These are phyloP conservation scores for Hylaea fasciaria DNA, from an alignment of 2,888 invertebrate species.

Conservation along the genomic window DNA sequence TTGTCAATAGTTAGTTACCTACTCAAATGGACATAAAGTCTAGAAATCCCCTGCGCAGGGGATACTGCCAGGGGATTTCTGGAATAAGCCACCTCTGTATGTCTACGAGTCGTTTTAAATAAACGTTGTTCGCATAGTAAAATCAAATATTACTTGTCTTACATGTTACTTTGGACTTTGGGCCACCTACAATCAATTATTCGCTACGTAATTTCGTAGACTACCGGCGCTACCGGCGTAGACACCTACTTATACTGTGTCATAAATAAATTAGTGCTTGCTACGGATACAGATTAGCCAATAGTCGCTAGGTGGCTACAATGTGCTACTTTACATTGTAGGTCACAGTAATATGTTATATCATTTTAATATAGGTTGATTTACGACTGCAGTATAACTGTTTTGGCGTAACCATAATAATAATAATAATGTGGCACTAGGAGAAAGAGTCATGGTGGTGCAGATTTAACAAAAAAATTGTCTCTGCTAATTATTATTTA, in stretches of 20 bases:
- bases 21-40: too few species aligned
- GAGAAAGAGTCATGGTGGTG: too few species aligned
- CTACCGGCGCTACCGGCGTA: constrained; percentile 8
- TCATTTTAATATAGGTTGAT: background rate
- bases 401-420: too few species aligned
- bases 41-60: too few species aligned
- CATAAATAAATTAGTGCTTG: constrained; percentile 18
- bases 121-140: background rate
- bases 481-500: too few species aligned
- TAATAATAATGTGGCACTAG: background rate
- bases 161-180: too few species aligned
- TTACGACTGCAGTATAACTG: background rate
- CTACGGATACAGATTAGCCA: constrained; percentile 14
- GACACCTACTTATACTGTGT: constrained; percentile 8
- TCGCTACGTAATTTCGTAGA: constrained; percentile 21
- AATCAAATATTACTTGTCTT: background rate
- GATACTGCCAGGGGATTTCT: too few species aligned
- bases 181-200: too few species aligned
- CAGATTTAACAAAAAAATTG: too few species aligned
- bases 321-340: constrained; percentile 1
- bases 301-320: background rate
- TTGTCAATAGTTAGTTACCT: too few species aligned
- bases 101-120: too few species aligned
- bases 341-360: background rate
- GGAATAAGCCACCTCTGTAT: too few species aligned